Conservation (phyloP, 2,113 vertebrate species). For the Heterotis niloticus region DNA sequence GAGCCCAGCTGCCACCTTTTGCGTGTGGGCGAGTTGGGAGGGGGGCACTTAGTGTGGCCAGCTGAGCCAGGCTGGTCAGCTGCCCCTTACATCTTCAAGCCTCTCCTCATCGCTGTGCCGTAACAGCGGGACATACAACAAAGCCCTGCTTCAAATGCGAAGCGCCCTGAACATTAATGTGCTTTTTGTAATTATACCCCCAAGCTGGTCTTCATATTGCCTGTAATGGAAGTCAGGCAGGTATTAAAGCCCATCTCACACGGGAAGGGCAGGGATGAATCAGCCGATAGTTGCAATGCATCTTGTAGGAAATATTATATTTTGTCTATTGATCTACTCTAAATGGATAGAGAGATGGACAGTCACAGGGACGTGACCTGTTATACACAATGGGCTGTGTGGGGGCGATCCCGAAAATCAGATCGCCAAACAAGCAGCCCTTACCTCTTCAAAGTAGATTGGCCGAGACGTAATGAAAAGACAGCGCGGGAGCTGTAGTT, state of each 20-base stretch:
- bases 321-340: constrained; percentile 13
- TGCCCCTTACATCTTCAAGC: not conserved
- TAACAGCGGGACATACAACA: not conserved
- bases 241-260: constrained; percentile 7
- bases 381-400: not conserved
- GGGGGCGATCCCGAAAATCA: not conserved
- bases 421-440: too few species aligned
- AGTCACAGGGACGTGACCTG: not conserved
- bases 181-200: constrained; percentile 4
- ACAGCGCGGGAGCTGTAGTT: too few species aligned
- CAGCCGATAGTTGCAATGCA: constrained; percentile 9
- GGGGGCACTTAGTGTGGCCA: not conserved
- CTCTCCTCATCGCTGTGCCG: not conserved
- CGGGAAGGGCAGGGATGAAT: constrained; percentile 5
- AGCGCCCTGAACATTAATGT: not conserved
- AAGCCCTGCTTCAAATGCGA: not conserved
- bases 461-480: too few species aligned
- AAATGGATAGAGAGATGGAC: constrained; percentile 20
- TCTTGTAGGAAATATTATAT: not conserved
- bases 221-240: not conserved
- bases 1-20: not conserved
- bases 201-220: not conserved
- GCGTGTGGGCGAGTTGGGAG: not conserved
- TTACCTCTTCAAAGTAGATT: too few species aligned
- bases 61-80: not conserved